These are phyloP conservation scores for Phalera bucephala DNA, from an alignment of 2,888 invertebrate genomes.

Conservation along the genomic window DNA sequence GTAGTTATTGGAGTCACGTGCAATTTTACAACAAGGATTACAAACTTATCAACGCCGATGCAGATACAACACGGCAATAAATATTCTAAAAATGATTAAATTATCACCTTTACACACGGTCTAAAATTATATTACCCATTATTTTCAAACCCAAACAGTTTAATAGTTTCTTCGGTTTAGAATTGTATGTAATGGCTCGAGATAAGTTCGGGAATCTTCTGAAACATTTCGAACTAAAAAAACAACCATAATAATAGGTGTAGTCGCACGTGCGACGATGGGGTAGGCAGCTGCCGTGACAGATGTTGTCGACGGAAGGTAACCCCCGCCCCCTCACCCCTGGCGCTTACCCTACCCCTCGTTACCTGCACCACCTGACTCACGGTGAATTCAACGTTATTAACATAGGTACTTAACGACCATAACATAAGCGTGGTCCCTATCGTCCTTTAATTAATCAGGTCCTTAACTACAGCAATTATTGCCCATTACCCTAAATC, in stretches of 20 bases:
- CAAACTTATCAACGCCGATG: slow-evolving; percentile 3
- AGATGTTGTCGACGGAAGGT: slow-evolving; percentile 71
- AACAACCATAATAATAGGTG: slow-evolving; percentile 72
- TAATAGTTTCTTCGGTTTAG: not conserved
- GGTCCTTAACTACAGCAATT: slow-evolving; percentile 16
- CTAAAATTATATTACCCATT: no score
- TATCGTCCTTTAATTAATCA: slow-evolving; percentile 18
- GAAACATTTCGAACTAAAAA: slow-evolving; percentile 48
- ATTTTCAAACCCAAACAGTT: no score
- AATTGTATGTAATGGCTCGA: not conserved
- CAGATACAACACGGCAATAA: not conserved
- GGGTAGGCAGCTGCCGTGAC: slow-evolving; percentile 73
- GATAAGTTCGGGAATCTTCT: slow-evolving; percentile 37
- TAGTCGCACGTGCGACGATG: slow-evolving; percentile 71
- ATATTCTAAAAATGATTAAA: not conserved
- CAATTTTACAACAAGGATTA: slow-evolving; percentile 19
- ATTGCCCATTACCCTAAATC: slow-evolving; percentile 12
- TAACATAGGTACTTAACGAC: slow-evolving; percentile 32
- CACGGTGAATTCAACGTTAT: slow-evolving; percentile 26
- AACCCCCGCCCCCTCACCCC: slow-evolving; percentile 34
- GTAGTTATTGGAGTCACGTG: slow-evolving; percentile 26
- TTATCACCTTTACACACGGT: not conserved
- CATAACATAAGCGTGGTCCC: slow-evolving; percentile 20
- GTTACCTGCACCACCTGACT: slow-evolving; percentile 65
- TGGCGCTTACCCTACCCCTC: slow-evolving; percentile 26